A percentile compares a stretch with the other conserved stretches of the same genome.
Conservation (phyloP, 2,797 vertebrate genomes). For the Perodicticus potto region DNA sequence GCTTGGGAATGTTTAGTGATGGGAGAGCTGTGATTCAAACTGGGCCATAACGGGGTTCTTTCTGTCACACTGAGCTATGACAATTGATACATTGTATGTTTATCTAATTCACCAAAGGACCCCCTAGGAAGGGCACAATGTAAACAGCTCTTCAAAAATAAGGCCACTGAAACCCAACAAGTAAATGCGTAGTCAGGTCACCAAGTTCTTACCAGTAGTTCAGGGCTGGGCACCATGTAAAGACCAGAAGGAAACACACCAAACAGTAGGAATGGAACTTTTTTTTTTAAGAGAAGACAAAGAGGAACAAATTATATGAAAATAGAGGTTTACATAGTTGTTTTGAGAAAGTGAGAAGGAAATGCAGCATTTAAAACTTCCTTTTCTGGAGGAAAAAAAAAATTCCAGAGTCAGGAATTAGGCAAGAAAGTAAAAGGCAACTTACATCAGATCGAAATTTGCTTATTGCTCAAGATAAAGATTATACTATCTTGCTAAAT, state of each 20-base stretch:
- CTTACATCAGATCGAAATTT: background rate
- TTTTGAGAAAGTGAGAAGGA: background rate
- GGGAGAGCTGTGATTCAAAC: background rate
- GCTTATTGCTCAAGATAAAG: background rate
- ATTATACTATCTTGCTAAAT: background rate
- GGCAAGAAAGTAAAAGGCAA: background rate
- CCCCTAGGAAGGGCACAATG: background rate
- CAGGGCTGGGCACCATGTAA: background rate
- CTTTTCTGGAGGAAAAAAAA: background rate
- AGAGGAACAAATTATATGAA: background rate
- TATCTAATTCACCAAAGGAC: background rate
- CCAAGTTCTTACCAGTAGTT: background rate
- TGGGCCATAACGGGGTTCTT: background rate
- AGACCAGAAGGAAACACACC: background rate
- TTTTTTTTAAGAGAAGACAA: background rate
- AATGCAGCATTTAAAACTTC: background rate
- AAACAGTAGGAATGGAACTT: background rate
- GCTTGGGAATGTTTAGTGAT: background rate
- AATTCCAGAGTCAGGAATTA: background rate
- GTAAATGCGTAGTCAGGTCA: background rate
- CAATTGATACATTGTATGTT: background rate
- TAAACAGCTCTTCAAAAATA: constrained; percentile 20
- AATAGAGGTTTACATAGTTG: background rate
- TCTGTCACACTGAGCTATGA: background rate
- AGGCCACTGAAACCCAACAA: background rate